phyloP scores from a whole-genome alignment of 2,797 vertebrate genomes.

The Amphiprion clarkii region DNA sequence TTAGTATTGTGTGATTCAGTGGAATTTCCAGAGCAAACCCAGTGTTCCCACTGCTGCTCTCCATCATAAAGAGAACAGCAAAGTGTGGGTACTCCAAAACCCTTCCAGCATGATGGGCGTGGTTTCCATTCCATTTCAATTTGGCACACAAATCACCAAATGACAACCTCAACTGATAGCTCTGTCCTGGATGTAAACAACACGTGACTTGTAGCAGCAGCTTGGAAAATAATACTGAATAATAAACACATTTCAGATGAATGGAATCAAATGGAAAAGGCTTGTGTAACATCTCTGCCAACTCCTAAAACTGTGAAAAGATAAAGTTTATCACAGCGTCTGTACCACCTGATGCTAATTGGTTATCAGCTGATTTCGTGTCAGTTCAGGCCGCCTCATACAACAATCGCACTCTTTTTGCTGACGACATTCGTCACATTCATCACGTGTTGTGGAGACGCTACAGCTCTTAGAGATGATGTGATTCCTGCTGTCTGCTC shows the following conservation, averaged over 20 bases:
- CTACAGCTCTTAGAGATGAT: background rate
- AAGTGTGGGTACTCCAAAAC: background rate
- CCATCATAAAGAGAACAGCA: constrained; percentile 22
- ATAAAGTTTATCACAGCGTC: background rate
- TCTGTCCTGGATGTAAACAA: constrained; percentile 22
- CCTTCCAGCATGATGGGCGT: constrained; percentile 20
- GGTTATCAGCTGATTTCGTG: background rate
- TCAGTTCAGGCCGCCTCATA: too few species aligned
- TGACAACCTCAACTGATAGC: constrained; percentile 19
- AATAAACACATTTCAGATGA: constrained; percentile 18
- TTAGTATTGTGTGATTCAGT: constrained; percentile 43
- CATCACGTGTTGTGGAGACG: background rate
- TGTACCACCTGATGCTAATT: background rate
- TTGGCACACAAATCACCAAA: constrained; percentile 17
- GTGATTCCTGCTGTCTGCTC: too few species aligned
- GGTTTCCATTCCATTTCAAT: constrained; percentile 46
- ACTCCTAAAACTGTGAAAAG: constrained; percentile 1
- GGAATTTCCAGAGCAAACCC: constrained; percentile 53
- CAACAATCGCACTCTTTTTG: background rate
- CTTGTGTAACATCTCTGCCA: background rate
- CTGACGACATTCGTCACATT: background rate
- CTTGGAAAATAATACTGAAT: constrained; percentile 12
- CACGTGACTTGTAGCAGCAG: constrained; percentile 22
- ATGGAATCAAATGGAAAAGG: constrained; percentile 1
- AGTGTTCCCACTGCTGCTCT: constrained; percentile 20